phyloP scores from a whole-genome alignment of 2,113 vertebrate species.

The Ceratotherium simum region DNA sequence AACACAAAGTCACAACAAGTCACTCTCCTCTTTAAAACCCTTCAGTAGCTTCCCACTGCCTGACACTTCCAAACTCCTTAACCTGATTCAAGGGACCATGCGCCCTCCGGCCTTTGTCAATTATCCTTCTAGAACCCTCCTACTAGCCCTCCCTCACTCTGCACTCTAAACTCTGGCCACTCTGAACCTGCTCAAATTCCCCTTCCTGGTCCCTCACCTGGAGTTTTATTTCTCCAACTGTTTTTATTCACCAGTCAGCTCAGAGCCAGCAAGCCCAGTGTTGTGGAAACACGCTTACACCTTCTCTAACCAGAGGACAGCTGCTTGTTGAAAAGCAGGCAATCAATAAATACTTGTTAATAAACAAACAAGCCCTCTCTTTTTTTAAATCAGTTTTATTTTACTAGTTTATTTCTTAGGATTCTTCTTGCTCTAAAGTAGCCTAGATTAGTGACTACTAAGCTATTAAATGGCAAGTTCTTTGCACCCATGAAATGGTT shows the following conservation, averaged over 20 bases:
- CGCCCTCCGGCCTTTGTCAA: background rate
- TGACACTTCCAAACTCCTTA: background rate
- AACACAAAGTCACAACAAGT: background rate
- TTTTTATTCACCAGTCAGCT: background rate
- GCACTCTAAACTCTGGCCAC: background rate
- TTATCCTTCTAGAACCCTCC: background rate
- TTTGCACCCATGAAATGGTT: background rate
- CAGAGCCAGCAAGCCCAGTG: background rate
- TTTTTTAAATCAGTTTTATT: constrained; percentile 9
- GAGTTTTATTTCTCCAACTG: background rate
- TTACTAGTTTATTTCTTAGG: constrained; percentile 26
- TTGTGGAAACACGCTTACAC: background rate
- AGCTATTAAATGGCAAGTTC: background rate
- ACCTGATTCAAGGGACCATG: background rate
- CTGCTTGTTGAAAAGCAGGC: background rate
- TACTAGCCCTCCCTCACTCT: background rate
- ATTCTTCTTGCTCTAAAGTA: constrained; percentile 32
- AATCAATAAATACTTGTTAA: background rate
- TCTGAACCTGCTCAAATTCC: background rate
- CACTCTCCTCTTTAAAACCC: background rate
- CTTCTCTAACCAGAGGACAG: background rate
- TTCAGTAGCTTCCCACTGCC: background rate
- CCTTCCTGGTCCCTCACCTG: background rate
- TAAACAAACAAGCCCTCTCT: background rate
- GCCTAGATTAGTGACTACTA: background rate